phyloP scores from a whole-genome alignment of 2,888 invertebrate species.

The Synergus umbraculus region DNA sequence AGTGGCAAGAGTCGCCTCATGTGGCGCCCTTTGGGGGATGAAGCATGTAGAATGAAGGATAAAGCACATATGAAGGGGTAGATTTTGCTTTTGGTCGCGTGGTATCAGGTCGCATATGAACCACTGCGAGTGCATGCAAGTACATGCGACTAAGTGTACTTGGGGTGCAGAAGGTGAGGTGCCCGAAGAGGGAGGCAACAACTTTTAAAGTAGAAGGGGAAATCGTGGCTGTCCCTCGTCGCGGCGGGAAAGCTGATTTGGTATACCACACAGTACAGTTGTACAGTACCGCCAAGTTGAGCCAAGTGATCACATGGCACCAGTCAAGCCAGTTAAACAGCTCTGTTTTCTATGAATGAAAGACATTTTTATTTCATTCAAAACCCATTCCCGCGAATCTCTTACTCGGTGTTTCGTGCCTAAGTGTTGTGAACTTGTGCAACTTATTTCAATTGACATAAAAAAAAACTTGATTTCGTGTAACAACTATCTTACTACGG shows the following conservation, averaged over 20 bases:
- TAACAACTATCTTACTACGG: neutral
- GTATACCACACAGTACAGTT: neutral
- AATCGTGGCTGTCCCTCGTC: conserved; percentile 34
- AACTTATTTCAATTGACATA: neutral
- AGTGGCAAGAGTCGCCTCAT: conserved; percentile 24
- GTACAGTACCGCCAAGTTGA: conserved; percentile 31
- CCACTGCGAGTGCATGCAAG: conserved; percentile 5
- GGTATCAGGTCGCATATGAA: conserved; percentile 13
- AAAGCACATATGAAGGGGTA: neutral
- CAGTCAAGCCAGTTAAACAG: conserved; percentile 1
- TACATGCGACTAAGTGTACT: conserved; percentile 14
- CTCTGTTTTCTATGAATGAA: neutral
- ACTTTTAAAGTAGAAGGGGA: conserved; percentile 36
- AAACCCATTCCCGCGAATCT: conserved; percentile 9
- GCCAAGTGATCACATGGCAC: conserved; percentile 41
- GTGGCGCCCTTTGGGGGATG: conserved; percentile 19
- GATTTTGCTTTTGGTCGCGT: conserved; percentile 13
- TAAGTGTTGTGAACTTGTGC: neutral
- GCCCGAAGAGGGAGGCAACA: neutral
- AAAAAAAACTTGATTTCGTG: neutral
- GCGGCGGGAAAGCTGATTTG: conserved; percentile 39
- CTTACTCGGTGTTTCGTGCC: neutral
- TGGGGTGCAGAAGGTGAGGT: conserved; percentile 17
- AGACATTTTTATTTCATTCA: neutral
- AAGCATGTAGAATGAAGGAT: neutral